Percentiles rank a stretch among this genome's conserved stretches.
Evolutionary conservation across 2,888 invertebrate genomes (phyloP).

Genomic region (Drosophila barbarae): DNA sequence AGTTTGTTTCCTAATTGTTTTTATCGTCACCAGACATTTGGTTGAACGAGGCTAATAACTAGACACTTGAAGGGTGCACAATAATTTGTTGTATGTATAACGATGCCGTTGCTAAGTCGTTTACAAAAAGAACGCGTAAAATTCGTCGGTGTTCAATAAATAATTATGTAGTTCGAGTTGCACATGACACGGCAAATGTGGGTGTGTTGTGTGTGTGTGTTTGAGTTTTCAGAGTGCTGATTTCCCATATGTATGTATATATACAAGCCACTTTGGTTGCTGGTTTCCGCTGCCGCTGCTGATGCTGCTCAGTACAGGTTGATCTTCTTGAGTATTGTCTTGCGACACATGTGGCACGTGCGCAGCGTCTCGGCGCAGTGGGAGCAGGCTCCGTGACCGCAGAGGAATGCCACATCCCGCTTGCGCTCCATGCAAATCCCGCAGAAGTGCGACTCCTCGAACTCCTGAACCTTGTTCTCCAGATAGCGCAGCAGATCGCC

Average conservation of each 20-base stretch:
- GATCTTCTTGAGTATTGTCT: conserved; percentile 79
- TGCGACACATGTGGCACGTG: conserved; percentile 88
- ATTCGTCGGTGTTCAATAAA: conserved; percentile 59
- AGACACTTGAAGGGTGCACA: conserved; percentile 48
- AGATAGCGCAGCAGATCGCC: conserved; percentile 84
- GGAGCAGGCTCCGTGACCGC: conserved; percentile 92
- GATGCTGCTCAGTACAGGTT: conserved; percentile 76
- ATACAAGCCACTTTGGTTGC: conserved; percentile 73
- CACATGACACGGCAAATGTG: conserved; percentile 29
- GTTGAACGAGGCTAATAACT: conserved; percentile 61
- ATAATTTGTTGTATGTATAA: conserved; percentile 46
- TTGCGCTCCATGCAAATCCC: conserved; percentile 93
- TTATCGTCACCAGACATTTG: conserved; percentile 51
- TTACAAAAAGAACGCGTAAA: conserved; percentile 47
- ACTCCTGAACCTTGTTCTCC: conserved; percentile 90
- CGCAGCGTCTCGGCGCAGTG: conserved; percentile 89
- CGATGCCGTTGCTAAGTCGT: conserved; percentile 42
- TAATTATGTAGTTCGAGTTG: conserved; percentile 51
- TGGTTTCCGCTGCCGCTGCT: conserved; percentile 9
- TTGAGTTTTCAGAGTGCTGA: conserved; percentile 6
- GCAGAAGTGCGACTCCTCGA: conserved; percentile 92
- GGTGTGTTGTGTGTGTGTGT: conserved; percentile 7
- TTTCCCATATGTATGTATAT: conserved; percentile 55
- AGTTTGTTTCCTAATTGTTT: conserved; percentile 42
- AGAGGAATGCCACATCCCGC: conserved; percentile 91